These are phyloP conservation scores for Ormyrus thymus DNA, from an alignment of 2,888 invertebrate genomes.

Conservation along the genomic window DNA sequence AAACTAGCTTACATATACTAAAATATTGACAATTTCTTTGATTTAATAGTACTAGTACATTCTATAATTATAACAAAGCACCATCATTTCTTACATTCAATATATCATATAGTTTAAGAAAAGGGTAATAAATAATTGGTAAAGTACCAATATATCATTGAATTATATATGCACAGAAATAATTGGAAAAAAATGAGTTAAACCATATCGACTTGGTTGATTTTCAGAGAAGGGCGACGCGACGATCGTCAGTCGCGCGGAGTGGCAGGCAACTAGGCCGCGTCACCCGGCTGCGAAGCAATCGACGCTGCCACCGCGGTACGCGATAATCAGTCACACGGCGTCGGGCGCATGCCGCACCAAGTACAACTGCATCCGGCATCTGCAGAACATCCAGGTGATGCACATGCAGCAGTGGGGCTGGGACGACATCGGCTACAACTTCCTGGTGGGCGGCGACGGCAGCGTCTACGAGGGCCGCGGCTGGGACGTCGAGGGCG, in stretches of 20 bases:
- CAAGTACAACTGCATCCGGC: slow-evolving; percentile 60
- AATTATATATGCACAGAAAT: no score
- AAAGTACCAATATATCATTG: no score
- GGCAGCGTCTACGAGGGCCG: slow-evolving; percentile 85
- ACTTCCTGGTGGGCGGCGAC: slow-evolving; percentile 87
- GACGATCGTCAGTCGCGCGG: slow-evolving; percentile 77
- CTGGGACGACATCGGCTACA: slow-evolving; percentile 79
- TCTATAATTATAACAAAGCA: no score
- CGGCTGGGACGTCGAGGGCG: slow-evolving; percentile 84
- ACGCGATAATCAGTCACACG: slow-evolving; percentile 67
- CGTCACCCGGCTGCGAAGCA: slow-evolving; percentile 46
- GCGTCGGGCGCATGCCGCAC: slow-evolving; percentile 67
- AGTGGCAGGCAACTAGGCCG: slow-evolving; percentile 83
- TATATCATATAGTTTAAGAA: no score
- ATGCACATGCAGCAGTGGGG: slow-evolving; percentile 77
- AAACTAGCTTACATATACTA: no score
- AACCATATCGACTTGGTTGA: no score
- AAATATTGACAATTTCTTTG: no score
- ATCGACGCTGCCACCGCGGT: slow-evolving; percentile 63
- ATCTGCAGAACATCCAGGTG: slow-evolving; percentile 63
- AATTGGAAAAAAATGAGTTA: no score
- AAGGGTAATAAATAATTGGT: no score
- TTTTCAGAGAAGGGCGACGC: no score
- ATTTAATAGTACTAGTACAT: no score
- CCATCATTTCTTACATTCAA: no score